These are phyloP conservation scores for Chloropsis cyanopogon DNA, from an alignment of 2,113 vertebrate species.

Conservation along the genomic window DNA sequence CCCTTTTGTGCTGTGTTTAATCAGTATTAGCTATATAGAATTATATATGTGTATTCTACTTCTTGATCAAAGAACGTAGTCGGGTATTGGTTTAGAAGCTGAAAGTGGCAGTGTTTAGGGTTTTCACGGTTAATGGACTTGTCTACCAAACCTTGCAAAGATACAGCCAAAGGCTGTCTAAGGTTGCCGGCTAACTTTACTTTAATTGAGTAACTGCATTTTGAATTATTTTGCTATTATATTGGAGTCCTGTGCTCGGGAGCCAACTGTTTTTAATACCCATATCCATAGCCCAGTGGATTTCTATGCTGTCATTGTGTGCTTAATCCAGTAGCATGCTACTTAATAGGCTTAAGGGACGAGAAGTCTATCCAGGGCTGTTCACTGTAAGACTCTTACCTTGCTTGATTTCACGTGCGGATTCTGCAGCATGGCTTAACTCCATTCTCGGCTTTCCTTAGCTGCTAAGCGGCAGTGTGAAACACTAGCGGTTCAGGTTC, in stretches of 20 bases:
- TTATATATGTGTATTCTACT: conserved; percentile 92
- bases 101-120: conserved; percentile 80
- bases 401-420: conserved; percentile 41
- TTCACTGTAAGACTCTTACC: conserved; percentile 53
- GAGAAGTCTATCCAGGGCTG: conserved; percentile 57
- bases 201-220: conserved; percentile 74
- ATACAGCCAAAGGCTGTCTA: conserved; percentile 69
- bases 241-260: conserved; percentile 72
- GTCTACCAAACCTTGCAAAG: conserved; percentile 68
- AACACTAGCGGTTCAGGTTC: conserved; percentile 25
- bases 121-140: conserved; percentile 82
- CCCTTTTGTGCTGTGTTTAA: conserved; percentile 90
- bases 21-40: conserved; percentile 96
- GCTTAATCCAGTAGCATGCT: conserved; percentile 67
- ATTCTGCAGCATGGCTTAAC: conserved; percentile 47
- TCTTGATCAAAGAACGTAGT: conserved; percentile 88
- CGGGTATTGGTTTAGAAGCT: conserved; percentile 89
- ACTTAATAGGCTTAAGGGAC: conserved; percentile 63
- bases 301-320: conserved; percentile 69
- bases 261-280: conserved; percentile 74
- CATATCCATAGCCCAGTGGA: conserved; percentile 69
- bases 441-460: conserved; percentile 12
- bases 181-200: conserved; percentile 80
- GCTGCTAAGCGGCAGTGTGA: conserved; percentile 30
- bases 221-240: conserved; percentile 70